A percentile compares a stretch with the other conserved stretches of the same genome.
These are phyloP conservation scores for Ophthalmolycus amberensis DNA, from an alignment of 2,113 vertebrate species.

Conservation along the genomic window DNA sequence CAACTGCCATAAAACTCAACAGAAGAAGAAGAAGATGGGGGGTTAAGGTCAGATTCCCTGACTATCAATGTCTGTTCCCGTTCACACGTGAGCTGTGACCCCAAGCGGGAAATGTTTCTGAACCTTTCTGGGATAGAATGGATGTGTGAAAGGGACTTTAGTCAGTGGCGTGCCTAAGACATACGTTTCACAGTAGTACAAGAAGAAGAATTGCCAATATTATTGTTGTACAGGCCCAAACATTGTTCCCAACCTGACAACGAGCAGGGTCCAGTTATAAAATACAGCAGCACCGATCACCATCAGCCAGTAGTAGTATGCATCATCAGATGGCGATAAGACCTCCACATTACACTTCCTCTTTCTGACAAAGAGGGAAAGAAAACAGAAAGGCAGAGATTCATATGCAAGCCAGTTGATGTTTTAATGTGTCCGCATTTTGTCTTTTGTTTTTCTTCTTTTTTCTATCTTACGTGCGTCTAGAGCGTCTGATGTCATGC, in stretches of 20 bases:
- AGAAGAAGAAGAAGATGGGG: background rate
- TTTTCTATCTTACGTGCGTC: slow-evolving; percentile 63
- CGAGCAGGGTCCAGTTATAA: slow-evolving; percentile 93
- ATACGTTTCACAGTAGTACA: background rate
- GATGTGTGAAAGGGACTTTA: background rate
- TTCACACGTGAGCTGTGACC: too few species aligned
- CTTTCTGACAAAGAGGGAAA: slow-evolving; percentile 46
- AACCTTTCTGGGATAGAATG: too few species aligned
- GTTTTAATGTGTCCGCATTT: background rate
- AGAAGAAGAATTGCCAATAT: background rate
- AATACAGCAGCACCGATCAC: slow-evolving; percentile 90
- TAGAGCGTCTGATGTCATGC: slow-evolving; percentile 59
- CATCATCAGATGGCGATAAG: slow-evolving; percentile 89
- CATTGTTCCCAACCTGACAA: slow-evolving; percentile 87
- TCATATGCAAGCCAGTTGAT: background rate
- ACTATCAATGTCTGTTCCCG: too few species aligned
- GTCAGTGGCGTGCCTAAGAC: background rate
- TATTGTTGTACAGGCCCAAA: background rate
- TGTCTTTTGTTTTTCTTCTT: background rate
- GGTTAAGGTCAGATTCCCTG: too few species aligned
- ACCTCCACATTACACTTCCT: slow-evolving; percentile 86
- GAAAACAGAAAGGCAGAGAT: background rate
- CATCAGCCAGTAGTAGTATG: slow-evolving; percentile 92
- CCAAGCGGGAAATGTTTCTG: too few species aligned
- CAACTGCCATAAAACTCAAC: background rate